A percentile compares a stretch with the other conserved stretches of the same genome.
Conservation (phyloP, 2,113 vertebrate species). For the Phasianus colchicus region DNA sequence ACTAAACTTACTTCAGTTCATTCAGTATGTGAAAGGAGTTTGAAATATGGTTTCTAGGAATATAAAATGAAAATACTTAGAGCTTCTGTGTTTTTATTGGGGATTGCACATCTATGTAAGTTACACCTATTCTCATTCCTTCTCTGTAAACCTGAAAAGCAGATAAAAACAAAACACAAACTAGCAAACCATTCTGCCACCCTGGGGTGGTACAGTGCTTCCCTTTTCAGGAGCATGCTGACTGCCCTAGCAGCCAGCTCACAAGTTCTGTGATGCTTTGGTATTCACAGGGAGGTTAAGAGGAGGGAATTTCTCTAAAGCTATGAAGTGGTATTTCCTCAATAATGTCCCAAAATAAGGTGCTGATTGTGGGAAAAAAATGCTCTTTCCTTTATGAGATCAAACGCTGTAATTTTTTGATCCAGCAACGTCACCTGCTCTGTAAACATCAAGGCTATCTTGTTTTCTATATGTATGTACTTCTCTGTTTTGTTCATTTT, state of each 20-base stretch:
- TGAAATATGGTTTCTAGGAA: background rate
- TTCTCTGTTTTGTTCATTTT: background rate
- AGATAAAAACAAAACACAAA: background rate
- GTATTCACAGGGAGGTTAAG: background rate
- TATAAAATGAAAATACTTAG: background rate
- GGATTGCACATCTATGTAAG: background rate
- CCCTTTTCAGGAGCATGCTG: background rate
- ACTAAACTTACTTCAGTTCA: background rate
- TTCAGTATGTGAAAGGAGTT: background rate
- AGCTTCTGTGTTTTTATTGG: background rate
- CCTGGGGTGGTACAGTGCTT: background rate
- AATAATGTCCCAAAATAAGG: background rate
- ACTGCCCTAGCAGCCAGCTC: background rate
- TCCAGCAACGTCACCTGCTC: background rate
- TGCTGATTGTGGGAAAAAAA: background rate
- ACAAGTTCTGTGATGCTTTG: background rate
- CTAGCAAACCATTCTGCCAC: background rate
- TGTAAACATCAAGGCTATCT: rapidly evolving
- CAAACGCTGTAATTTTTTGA: background rate
- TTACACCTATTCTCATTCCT: background rate
- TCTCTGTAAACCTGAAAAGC: constrained; percentile 11
- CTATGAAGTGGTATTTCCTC: background rate
- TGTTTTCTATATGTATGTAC: background rate
- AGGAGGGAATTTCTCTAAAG: background rate
- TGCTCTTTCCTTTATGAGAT: background rate